Evolutionary conservation across 2,113 vertebrate genomes (phyloP), one percentile per base, ranked within the genome.

Genomic region (Seriola dumerili): DNA sequence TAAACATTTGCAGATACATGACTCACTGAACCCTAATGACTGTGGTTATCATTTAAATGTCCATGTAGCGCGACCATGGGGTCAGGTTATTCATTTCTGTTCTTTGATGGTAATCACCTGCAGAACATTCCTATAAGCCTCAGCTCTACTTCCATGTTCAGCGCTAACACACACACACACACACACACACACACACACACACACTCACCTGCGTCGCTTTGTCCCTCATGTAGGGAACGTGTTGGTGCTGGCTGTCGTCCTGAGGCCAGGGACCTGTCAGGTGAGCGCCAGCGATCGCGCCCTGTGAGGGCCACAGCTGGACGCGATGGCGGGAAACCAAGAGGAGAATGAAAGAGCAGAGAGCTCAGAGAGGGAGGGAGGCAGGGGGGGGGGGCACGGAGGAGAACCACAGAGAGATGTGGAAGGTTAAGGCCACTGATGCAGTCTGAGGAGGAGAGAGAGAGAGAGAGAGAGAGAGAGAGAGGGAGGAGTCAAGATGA

Each of bases 211-310:
- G 98, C 5, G 98, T 99, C 34, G 97, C 96, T 93, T 99, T 98
- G 96, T 99, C 98, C 93, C 96, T 96, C 98, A 99, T 99, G 94
- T 96, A 99, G 74, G 97, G 96, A 80, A 95, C 91, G 85, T 95
- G 96, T 58, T 96, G 97, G 9, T 95, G 94, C 5, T 97, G 97
- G 87, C 94, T 96, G 91, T 95, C 95, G 87, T 99, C 98, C 90
- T 98, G 97, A 94, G 98, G 98, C 98, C 98, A 97, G 89, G 98
- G 98, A 66, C 98, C 98, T 79, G 96, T 96, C 83, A 99, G 97
- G 93, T 99, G 98, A 0, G 98, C 95, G 85, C 97, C 96, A 85
- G 98, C 96, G 32, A 97, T 95, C 0, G 97, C 96, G 85, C 99
- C 97, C 96, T 99, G 85, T 0, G 97, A 97, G 77, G 97, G 52